Conservation (phyloP, 1,140 invertebrate genomes). For the Potamilus streckersoni region DNA sequence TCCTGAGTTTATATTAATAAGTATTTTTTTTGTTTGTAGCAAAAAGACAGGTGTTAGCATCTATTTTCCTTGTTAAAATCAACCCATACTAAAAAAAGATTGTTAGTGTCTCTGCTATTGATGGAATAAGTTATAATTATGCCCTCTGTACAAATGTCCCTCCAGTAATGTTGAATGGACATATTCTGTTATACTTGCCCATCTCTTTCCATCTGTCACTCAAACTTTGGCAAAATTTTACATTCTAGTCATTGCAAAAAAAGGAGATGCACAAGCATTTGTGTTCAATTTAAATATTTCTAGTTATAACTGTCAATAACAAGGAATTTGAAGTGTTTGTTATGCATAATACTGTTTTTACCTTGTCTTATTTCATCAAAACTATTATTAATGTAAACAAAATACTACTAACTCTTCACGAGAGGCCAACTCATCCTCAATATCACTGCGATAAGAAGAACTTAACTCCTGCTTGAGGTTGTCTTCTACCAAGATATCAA, state of each 20-base stretch:
- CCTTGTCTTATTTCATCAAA: too few species aligned
- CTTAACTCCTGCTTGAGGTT: conserved; percentile 58
- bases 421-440: conserved; percentile 54
- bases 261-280: background rate
- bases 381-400: background rate
- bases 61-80: too few species aligned
- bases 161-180: too few species aligned
- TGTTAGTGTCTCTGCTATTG: too few species aligned
- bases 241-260: background rate
- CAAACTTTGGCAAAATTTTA: too few species aligned
- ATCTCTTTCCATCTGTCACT: too few species aligned
- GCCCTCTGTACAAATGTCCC: background rate
- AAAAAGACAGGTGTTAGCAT: too few species aligned
- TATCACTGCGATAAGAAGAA: conserved; percentile 48
- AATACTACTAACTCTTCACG: conserved; percentile 35
- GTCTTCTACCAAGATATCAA: conserved; percentile 55
- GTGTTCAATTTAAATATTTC: background rate
- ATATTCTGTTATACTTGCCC: too few species aligned
- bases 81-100: too few species aligned
- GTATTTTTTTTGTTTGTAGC: too few species aligned
- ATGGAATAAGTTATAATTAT: too few species aligned
- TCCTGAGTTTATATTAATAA: too few species aligned
- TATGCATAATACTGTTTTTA: background rate
- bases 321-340: background rate
- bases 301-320: background rate